phyloP scores from a whole-genome alignment of 1,140 invertebrate species.

The Mizuhopecten yessoensis region DNA sequence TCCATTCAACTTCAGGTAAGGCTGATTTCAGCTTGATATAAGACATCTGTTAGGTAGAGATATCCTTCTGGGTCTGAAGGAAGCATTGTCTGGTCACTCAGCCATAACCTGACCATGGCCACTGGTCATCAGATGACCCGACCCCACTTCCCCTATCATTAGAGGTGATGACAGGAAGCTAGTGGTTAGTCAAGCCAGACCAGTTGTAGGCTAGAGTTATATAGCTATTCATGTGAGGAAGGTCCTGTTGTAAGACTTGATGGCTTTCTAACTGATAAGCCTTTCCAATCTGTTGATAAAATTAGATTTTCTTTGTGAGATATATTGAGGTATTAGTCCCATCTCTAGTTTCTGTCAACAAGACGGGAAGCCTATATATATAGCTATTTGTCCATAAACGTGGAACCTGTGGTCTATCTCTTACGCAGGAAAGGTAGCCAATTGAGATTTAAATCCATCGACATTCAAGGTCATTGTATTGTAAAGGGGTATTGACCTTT shows the following conservation, averaged over 20 bases:
- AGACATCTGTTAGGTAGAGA: background rate
- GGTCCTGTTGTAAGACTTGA: background rate
- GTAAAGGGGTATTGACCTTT: background rate
- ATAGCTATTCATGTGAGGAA: background rate
- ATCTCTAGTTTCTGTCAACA: background rate
- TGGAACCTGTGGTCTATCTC: background rate
- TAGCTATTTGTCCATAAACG: background rate
- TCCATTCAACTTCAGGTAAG: background rate
- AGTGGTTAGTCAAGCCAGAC: slow-evolving; percentile 3
- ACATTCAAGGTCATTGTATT: slow-evolving; percentile 9
- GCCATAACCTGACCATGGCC: background rate
- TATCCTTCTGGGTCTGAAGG: background rate
- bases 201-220: background rate
- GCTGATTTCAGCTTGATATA: background rate
- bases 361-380: background rate
- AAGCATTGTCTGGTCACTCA: background rate
- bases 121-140: background rate
- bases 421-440: background rate
- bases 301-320: background rate
- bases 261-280: background rate
- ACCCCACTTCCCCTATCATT: background rate
- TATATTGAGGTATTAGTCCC: slow-evolving; percentile 27
- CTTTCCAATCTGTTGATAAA: background rate
- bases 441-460: slow-evolving; percentile 19
- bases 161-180: background rate